These are phyloP conservation scores for Drosophila rubida DNA, from an alignment of 2,888 invertebrate species.

Conservation along the genomic window DNA sequence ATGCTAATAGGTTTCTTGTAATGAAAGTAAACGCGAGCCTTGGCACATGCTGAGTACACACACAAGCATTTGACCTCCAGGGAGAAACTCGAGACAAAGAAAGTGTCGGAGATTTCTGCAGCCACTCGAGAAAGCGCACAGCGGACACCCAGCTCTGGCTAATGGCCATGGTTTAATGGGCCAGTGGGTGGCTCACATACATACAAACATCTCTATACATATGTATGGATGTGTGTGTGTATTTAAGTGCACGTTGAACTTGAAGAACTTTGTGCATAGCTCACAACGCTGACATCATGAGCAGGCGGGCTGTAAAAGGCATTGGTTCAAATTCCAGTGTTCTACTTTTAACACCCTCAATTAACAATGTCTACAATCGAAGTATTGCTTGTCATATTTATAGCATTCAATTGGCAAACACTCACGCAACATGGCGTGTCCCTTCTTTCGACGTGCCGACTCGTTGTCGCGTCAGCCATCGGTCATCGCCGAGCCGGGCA, in stretches of 20 bases:
- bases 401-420: slow-evolving; percentile 21
- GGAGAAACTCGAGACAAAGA: slow-evolving; percentile 22
- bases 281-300: slow-evolving; percentile 44
- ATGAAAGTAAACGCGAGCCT: slow-evolving; percentile 36
- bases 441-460: slow-evolving; percentile 83
- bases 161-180: slow-evolving; percentile 41
- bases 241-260: slow-evolving; percentile 73
- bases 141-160: slow-evolving; percentile 1
- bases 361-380: slow-evolving; percentile 17
- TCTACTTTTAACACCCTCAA: slow-evolving; percentile 1
- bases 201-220: neutral
- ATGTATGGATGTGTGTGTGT: neutral
- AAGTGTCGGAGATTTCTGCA: slow-evolving; percentile 41
- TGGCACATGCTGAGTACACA: slow-evolving; percentile 33
- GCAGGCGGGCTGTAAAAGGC: neutral
- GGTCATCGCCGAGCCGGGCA: slow-evolving; percentile 77
- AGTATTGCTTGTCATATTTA: slow-evolving; percentile 1
- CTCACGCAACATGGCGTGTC: slow-evolving; percentile 84
- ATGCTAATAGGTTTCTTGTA: slow-evolving; percentile 48
- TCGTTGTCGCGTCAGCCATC: slow-evolving; percentile 84
- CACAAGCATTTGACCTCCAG: slow-evolving; percentile 58
- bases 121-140: slow-evolving; percentile 39
- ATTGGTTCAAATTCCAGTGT: slow-evolving; percentile 7
- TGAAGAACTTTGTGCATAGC: slow-evolving; percentile 48
- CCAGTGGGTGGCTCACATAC: slow-evolving; percentile 52